Evolutionary conservation across 1,140 invertebrate genomes (phyloP).

Genomic region (Caerostris extrusa): DNA sequence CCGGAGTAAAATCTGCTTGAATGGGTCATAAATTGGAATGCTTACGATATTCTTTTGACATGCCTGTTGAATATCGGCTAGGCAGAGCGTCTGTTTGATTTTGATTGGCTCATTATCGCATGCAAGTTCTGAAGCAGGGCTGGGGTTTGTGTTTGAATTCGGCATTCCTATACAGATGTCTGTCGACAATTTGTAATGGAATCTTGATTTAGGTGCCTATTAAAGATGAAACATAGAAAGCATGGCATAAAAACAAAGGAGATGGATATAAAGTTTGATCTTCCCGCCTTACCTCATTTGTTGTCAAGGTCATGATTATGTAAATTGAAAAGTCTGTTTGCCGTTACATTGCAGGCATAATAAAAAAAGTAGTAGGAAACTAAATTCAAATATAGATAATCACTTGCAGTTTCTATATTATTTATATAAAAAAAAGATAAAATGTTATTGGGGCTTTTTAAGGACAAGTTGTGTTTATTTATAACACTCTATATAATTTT

Average conservation of each 20-base stretch:
- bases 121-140: neutral
- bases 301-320: neutral
- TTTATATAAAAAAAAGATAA: too few species aligned
- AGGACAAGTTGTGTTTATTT: too few species aligned
- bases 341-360: neutral
- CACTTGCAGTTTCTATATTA: too few species aligned
- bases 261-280: neutral
- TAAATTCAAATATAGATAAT: neutral
- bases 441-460: too few species aligned
- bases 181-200: neutral
- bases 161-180: neutral
- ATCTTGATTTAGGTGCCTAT: slow-evolving; percentile 9
- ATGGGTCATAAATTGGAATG: slow-evolving; percentile 5
- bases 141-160: neutral
- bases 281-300: neutral
- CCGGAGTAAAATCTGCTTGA: neutral
- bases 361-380: neutral
- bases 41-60: neutral
- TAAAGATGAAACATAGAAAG: neutral
- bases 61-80: neutral
- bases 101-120: slow-evolving; percentile 8
- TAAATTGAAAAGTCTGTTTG: neutral
- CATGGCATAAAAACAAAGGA: neutral
- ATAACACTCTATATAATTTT: too few species aligned
- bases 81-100: neutral